These are phyloP conservation scores for Cydia amplana DNA, from an alignment of 1,140 invertebrate species.

Conservation along the genomic window DNA sequence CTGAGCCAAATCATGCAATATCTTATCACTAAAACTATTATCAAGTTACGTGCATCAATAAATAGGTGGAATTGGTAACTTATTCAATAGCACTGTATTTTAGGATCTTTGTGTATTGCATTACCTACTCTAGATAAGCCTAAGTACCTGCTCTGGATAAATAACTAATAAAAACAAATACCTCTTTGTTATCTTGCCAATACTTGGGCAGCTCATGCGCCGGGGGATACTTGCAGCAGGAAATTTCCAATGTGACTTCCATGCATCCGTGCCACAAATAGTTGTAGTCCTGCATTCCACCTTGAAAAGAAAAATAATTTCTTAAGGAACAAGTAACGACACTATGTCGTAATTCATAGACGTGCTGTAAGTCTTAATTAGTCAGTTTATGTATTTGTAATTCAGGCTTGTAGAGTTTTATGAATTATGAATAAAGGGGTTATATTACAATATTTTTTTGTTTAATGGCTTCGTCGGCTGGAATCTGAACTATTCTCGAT, in stretches of 20 bases:
- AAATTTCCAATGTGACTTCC: constrained; percentile 98
- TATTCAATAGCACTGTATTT: neutral
- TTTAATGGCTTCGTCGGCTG: too few species aligned
- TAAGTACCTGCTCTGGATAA: neutral
- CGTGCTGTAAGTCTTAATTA: too few species aligned
- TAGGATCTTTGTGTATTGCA: neutral
- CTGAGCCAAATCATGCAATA: neutral
- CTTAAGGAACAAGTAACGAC: neutral
- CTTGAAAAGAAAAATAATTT: constrained; percentile 44
- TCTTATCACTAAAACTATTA: neutral
- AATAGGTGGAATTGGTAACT: neutral
- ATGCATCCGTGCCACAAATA: constrained; percentile 99
- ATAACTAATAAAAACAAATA: constrained; percentile 59
- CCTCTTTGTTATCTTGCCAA: constrained; percentile 97
- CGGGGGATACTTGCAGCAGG: constrained; percentile 97
- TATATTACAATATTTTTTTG: too few species aligned
- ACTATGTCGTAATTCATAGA: neutral
- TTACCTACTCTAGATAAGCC: neutral
- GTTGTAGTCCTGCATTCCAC: constrained; percentile 97
- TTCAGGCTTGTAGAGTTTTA: too few species aligned
- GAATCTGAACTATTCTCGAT: too few species aligned
- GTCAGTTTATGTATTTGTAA: too few species aligned
- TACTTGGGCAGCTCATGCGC: constrained; percentile 91
- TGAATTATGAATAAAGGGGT: too few species aligned
- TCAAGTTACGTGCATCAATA: neutral